Base-by-base conservation (phyloP, 2,113 vertebrate genomes). In the Daboia siamensis region DNA sequence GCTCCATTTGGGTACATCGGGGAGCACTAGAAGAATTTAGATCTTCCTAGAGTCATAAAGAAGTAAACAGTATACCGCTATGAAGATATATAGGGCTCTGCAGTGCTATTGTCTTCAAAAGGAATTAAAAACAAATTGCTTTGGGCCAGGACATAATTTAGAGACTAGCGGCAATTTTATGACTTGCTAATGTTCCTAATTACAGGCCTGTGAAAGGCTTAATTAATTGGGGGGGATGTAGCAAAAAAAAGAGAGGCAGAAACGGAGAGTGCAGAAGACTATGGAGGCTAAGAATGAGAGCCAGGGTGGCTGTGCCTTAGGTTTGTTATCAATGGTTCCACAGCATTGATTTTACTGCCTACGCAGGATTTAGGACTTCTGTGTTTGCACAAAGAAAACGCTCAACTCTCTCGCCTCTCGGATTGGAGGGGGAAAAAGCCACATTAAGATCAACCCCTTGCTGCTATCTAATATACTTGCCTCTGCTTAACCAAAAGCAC, bases 161-260 rank as follows among this genome's bases (percentile, higher is more conserved):
- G 98, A 99, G 98, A 99, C 98, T 99, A 97, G 97, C 98, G 98
- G 98, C 99, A 99, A 99, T 99, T 99, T 99, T 99, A 99, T 99
- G 98, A 99, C 99, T 99, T 98, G 98, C 98, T 99, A 99, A 99
- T 99, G 98, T 99, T 99, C 98, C 98, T 99, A 99, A 99, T 99
- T 99, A 99, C 98, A 99, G 99, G 99, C 98, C 99, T 98, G 98
- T 99, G 99, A 99, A 99, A 99, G 98, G 98, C 98, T 99, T 99
- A 99, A 99, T 99, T 99, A 99, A 99, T 99, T 99, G 98, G 98
- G 98, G n/a, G 91, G 98, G 98, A 98, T 98, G 98, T 97, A 98
- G 97, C 97, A 98, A 98, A 98, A 98, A 97, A 98, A 24, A 59
- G 98, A 98, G 97, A 97, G 98, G 52, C n/a, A 55, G 59, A 55